Evolutionary conservation across 2,797 vertebrate genomes (phyloP).

Genomic region (Pseudomugil gertrudae): DNA sequence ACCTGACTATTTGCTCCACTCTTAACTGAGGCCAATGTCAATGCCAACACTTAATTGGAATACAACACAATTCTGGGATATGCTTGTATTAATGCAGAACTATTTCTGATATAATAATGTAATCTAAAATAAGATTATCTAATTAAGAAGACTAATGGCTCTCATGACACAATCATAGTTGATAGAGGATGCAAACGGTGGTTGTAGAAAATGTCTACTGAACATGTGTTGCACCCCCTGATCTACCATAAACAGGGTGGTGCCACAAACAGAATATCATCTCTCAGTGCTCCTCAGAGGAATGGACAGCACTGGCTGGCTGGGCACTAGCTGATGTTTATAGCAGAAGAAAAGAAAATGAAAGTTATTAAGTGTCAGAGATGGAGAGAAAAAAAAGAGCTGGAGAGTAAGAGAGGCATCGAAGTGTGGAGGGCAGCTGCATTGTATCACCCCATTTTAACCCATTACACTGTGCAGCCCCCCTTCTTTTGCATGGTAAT

Average conservation of each 20-base stretch:
- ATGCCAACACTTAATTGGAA: constrained; percentile 72
- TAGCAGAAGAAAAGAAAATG: constrained; percentile 27
- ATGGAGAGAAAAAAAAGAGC: constrained; percentile 47
- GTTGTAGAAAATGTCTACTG: constrained; percentile 7
- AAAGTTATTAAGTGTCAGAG: constrained; percentile 48
- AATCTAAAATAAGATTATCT: too few species aligned
- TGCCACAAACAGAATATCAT: constrained; percentile 62
- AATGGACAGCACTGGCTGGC: constrained; percentile 51
- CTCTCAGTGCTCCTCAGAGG: constrained; percentile 52
- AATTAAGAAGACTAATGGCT: background rate
- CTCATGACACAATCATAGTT: background rate
- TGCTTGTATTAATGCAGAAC: too few species aligned
- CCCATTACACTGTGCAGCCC: constrained; percentile 80
- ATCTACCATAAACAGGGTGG: constrained; percentile 41
- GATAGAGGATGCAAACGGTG: background rate
- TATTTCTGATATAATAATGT: too few species aligned
- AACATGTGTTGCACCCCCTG: constrained; percentile 45
- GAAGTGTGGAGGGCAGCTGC: constrained; percentile 79
- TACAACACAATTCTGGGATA: constrained; percentile 25
- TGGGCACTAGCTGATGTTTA: constrained; percentile 51
- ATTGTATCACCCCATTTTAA: constrained; percentile 82
- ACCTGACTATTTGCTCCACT: constrained; percentile 72
- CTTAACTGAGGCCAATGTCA: constrained; percentile 72
- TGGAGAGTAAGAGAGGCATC: constrained; percentile 49
- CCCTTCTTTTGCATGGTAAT: constrained; percentile 84